phyloP scores from a whole-genome alignment of 2,797 vertebrate species.

The Rhinogobio ventralis region DNA sequence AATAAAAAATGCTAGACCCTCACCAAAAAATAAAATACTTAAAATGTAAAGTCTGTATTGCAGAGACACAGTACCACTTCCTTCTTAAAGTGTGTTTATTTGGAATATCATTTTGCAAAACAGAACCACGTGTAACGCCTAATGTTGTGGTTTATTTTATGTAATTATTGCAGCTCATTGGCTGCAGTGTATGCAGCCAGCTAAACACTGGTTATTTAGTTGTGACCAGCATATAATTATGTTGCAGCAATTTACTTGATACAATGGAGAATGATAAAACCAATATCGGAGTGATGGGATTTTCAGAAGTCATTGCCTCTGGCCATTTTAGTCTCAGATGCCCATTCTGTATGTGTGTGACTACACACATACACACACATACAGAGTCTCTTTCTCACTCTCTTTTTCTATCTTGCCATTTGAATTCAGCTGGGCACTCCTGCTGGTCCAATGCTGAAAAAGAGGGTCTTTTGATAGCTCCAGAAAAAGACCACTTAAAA shows the following conservation, averaged over 20 bases:
- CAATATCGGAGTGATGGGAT: slow-evolving; percentile 13
- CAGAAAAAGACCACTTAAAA: slow-evolving; percentile 31
- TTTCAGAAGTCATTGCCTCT: slow-evolving; percentile 26
- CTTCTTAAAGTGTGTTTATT: neutral
- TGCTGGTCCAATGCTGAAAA: slow-evolving; percentile 45
- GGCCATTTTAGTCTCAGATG: slow-evolving; percentile 27
- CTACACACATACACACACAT: slow-evolving; percentile 25
- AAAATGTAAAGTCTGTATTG: slow-evolving; percentile 8
- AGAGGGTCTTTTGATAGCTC: slow-evolving; percentile 53
- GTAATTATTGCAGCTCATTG: slow-evolving; percentile 41
- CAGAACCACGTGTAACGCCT: neutral
- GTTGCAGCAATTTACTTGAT: slow-evolving; percentile 14
- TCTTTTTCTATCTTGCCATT: slow-evolving; percentile 48
- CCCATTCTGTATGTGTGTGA: slow-evolving; percentile 3
- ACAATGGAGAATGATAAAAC: slow-evolving; percentile 18
- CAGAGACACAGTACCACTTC: slow-evolving; percentile 5
- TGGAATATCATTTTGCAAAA: slow-evolving; percentile 16
- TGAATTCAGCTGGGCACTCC: slow-evolving; percentile 56
- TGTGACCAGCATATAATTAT: slow-evolving; percentile 40
- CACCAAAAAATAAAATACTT: neutral
- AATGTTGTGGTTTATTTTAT: slow-evolving; percentile 19
- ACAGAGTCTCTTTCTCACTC: slow-evolving; percentile 41
- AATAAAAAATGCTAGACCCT: neutral
- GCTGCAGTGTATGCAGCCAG: neutral
- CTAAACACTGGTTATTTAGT: slow-evolving; percentile 28